Base-by-base conservation (phyloP, 2,797 vertebrate species). In the Falco concolor region DNA sequence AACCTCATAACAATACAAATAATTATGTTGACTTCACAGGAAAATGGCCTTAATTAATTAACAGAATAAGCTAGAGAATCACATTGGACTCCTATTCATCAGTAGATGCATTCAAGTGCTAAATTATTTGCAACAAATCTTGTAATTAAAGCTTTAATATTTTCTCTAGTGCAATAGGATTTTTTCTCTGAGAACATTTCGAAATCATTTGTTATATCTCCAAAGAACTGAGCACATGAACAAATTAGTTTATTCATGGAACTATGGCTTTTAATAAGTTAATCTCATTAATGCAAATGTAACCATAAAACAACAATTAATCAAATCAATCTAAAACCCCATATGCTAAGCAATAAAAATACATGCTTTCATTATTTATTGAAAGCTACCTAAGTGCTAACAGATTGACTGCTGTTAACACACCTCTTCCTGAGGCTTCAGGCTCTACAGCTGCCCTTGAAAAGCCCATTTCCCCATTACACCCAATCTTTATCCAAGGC, bases 41-140 rank as follows among this genome's bases (percentile, higher is more conserved):
- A 86, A 83, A 90, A 45, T 50, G 23, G 32, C 57, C 53, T 38
- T 60, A 92, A 93, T 94, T 78, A 86, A 90, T 93, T 75, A 93
- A 59, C 16, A 90, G 69, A 90, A 87, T 30, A 34, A 87, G 16
- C 61, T 64, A 32, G 32, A 84, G 42, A 47, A 24, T 87, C 65
- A 61, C 53, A 84, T 82, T 8, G 12, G 63, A 49, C 13, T 78
- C 68, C 70, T 83, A 24, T 68, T 93, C 34, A 91, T 75, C 42
- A 68, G 57, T 2, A 85, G 42, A 84, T n/a, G 40, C 65, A 82
- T 67, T 93, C 73, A 88, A 78, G n/a, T 59, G 54, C 73, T 78
- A 57, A 81, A 86, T 34, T 12, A 81, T 81, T 90, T 91, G 69
- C 36, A 78, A 68, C 34, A 81, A 79, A 82, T 68, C 63, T 65